These are phyloP conservation scores for Crax fasciolata DNA, from an alignment of 2,797 vertebrate species.

Conservation along the genomic window DNA sequence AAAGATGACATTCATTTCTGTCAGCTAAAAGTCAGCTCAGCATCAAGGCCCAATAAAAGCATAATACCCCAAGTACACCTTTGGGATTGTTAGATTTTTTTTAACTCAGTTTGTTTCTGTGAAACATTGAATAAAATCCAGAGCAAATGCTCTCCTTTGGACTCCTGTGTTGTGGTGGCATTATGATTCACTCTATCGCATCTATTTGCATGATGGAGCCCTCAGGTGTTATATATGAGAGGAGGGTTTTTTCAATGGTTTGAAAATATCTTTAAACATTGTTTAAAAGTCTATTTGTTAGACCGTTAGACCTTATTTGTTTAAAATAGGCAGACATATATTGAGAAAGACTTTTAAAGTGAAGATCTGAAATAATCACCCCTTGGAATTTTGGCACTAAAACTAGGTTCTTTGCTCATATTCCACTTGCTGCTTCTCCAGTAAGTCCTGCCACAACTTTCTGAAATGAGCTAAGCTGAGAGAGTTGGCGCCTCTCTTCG, in stretches of 20 bases:
- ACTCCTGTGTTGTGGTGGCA: not conserved
- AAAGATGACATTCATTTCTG: not conserved
- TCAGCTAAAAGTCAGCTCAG: not conserved
- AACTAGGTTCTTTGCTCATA: not conserved
- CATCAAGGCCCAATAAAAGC: not conserved
- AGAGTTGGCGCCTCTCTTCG: not conserved
- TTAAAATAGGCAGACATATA: not conserved
- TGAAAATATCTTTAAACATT: not conserved
- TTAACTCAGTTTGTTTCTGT: not conserved
- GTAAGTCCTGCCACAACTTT: not conserved
- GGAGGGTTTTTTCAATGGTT: not conserved
- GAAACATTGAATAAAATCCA: not conserved
- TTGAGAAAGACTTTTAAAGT: not conserved
- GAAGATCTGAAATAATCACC: slow-evolving; percentile 5
- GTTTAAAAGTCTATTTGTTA: not conserved
- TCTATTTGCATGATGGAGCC: not conserved
- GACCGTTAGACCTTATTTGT: not conserved
- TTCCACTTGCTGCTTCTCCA: not conserved
- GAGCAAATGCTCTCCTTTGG: slow-evolving; percentile 5
- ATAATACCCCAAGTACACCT: not conserved
- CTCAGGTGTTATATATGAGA: not conserved
- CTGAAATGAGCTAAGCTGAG: not conserved
- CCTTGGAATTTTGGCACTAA: not conserved
- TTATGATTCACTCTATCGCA: not conserved
- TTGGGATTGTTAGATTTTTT: not conserved